Conservation (phyloP, 1,140 invertebrate species). For the Brachionus koreanus region DNA sequence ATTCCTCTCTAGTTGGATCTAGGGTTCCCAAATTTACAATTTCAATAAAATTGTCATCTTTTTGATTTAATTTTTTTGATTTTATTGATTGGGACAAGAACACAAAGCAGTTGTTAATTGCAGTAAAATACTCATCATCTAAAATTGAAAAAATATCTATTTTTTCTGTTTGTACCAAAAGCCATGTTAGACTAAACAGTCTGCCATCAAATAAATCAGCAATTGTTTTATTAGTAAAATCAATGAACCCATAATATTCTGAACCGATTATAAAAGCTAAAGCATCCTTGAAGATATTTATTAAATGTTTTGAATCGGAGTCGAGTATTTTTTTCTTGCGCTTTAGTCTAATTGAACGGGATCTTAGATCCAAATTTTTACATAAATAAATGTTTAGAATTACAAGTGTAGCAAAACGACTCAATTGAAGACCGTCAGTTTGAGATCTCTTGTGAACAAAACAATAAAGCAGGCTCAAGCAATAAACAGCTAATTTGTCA, state of each 20-base stretch:
- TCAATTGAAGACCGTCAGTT: background rate
- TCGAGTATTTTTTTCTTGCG: background rate
- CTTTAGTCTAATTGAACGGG: background rate
- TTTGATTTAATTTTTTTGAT: background rate
- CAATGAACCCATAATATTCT: background rate
- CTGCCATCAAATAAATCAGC: constrained; percentile 22
- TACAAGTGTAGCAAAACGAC: background rate
- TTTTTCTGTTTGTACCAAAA: background rate
- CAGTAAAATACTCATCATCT: background rate
- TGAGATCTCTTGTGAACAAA: background rate
- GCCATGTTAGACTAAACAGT: background rate
- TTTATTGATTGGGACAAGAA: background rate
- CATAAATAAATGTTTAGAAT: background rate
- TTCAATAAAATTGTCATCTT: background rate
- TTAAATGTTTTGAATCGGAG: background rate
- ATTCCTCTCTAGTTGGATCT: background rate
- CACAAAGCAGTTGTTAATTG: background rate
- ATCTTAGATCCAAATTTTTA: background rate
- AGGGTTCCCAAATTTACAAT: background rate
- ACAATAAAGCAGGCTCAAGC: background rate
- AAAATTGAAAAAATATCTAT: background rate
- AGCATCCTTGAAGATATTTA: background rate
- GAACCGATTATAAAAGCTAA: background rate
- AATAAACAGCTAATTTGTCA: background rate
- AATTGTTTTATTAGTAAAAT: background rate